A percentile compares a stretch with the other conserved stretches of the same genome.
These are phyloP conservation scores for Archilochus colubris DNA, from an alignment of 2,113 vertebrate genomes.

Conservation along the genomic window DNA sequence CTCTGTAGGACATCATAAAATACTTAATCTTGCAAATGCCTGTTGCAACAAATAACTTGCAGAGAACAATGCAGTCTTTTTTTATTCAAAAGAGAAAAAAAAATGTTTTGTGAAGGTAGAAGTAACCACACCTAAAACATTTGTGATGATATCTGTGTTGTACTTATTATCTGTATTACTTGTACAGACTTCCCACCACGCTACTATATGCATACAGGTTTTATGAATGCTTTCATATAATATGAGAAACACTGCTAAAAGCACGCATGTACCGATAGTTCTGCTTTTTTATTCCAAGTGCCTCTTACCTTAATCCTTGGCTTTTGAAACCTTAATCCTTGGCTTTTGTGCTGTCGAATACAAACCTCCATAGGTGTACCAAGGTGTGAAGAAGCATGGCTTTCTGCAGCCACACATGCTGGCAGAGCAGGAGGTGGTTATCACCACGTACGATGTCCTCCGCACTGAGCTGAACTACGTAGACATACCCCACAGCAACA, in stretches of 20 bases:
- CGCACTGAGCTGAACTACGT: constrained; percentile 96
- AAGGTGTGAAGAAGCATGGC: constrained; percentile 97
- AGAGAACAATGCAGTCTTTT: neutral
- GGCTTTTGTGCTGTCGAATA: neutral
- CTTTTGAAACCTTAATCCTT: neutral
- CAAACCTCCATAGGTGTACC: constrained; percentile 85
- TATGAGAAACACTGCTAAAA: neutral
- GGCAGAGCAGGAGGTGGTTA: constrained; percentile 97
- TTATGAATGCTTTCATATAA: neutral
- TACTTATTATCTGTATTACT: neutral
- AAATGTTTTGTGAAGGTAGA: neutral
- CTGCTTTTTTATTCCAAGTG: accelerated
- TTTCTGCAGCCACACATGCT: constrained; percentile 94
- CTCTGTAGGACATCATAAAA: neutral
- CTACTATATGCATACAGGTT: neutral
- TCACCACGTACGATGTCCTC: constrained; percentile 96
- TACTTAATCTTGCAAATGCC: neutral
- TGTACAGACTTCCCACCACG: neutral
- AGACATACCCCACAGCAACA: constrained; percentile 96
- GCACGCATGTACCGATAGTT: neutral
- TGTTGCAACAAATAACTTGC: neutral
- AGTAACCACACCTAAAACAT: neutral
- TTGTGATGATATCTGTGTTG: neutral
- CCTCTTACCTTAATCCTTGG: neutral
- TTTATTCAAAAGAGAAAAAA: neutral